phyloP scores from a whole-genome alignment of 2,888 invertebrate genomes.

The Athrips mouffetella region DNA sequence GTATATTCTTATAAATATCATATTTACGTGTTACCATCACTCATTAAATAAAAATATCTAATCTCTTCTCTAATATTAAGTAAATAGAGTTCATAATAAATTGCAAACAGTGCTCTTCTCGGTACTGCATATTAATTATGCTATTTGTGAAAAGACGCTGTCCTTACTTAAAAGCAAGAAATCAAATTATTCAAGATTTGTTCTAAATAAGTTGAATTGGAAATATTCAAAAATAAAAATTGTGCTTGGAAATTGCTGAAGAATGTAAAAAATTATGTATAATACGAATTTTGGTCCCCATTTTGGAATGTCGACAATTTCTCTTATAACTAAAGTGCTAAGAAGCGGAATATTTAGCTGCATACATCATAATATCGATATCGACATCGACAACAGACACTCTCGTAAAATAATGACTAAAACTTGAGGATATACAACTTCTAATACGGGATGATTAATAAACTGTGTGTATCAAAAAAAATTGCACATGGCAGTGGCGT shows the following conservation, averaged over 20 bases:
- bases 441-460: constrained; percentile 54
- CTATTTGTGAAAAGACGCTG: constrained; percentile 20
- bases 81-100: constrained; percentile 68
- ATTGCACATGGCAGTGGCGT: constrained; percentile 76
- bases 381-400: constrained; percentile 41
- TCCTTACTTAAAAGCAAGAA: constrained; percentile 15
- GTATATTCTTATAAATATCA: constrained; percentile 72
- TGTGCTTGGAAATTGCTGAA: constrained; percentile 27
- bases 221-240: constrained; percentile 19
- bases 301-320: constrained; percentile 67
- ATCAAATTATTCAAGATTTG: constrained; percentile 16
- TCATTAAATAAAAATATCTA: constrained; percentile 75
- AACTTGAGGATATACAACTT: constrained; percentile 57
- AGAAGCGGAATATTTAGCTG: constrained; percentile 44
- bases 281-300: constrained; percentile 57
- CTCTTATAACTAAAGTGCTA: constrained; percentile 46
- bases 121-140: constrained; percentile 20
- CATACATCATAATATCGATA: constrained; percentile 50
- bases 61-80: constrained; percentile 71
- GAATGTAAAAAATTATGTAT: constrained; percentile 17
- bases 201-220: constrained; percentile 17
- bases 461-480: constrained; percentile 59
- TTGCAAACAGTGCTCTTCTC: constrained; percentile 59
- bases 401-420: constrained; percentile 64
- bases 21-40: constrained; percentile 70